phyloP scores from a whole-genome alignment of 1,140 invertebrate genomes.

The Acromyrmex heyeri region DNA sequence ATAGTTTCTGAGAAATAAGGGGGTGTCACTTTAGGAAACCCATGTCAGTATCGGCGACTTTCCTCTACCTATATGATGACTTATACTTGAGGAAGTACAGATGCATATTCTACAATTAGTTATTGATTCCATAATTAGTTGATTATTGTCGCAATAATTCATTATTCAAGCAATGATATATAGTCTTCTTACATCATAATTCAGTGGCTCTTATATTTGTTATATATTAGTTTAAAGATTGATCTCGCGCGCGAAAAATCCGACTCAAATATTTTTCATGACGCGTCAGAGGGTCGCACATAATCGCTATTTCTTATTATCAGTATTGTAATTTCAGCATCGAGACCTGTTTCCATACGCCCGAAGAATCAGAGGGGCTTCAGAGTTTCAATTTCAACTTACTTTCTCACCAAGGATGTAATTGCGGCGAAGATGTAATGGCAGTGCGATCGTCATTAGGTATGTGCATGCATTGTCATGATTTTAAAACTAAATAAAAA shows the following conservation, averaged over 20 bases:
- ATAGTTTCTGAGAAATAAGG: no score
- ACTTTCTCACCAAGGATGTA: background rate
- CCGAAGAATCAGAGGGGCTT: background rate
- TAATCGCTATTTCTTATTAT: background rate
- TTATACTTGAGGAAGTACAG: no score
- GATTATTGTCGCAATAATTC: background rate
- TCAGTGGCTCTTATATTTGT: background rate
- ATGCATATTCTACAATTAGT: no score
- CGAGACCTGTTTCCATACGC: background rate
- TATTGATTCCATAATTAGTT: no score
- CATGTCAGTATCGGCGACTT: no score
- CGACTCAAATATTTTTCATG: background rate
- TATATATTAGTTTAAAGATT: background rate
- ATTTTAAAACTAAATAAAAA: no score
- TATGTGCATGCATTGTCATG: no score
- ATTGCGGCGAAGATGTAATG: background rate
- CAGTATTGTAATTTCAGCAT: conserved; percentile 10
- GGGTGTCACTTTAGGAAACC: no score
- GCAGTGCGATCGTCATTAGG: no score
- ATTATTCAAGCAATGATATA: background rate
- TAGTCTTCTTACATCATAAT: no score
- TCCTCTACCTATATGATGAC: no score
- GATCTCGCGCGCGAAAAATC: conserved; percentile 6
- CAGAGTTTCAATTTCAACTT: background rate
- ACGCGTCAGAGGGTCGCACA: background rate